Evolutionary conservation across 2,888 invertebrate genomes (phyloP).

Genomic region (Caenorhabditis sp.): DNA sequence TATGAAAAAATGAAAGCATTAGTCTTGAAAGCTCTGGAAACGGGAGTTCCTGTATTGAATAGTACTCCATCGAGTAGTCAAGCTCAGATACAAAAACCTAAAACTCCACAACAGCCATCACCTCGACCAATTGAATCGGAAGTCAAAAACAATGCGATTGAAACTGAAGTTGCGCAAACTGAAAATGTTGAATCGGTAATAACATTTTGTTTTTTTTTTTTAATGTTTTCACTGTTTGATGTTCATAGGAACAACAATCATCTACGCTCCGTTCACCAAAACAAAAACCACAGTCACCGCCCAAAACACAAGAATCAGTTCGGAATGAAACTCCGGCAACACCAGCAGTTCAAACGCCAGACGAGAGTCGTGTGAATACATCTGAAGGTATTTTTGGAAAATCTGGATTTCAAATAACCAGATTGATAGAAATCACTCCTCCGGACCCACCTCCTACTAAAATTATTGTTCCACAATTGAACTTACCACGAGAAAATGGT

Average conservation of each 20-base stretch:
- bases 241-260: constrained; percentile 32
- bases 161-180: constrained; percentile 19
- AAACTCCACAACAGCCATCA: constrained; percentile 2
- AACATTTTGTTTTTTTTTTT: background rate
- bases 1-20: constrained; percentile 66
- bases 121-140: constrained; percentile 26
- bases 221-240: too few relatives aligned
- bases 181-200: constrained; percentile 13
- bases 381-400: background rate
- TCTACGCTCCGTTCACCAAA: constrained; percentile 33
- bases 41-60: constrained; percentile 40
- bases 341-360: constrained; percentile 36
- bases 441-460: constrained; percentile 1
- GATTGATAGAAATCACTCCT: background rate
- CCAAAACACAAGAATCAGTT: constrained; percentile 14
- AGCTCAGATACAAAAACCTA: background rate
- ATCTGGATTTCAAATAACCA: background rate
- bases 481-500: constrained; percentile 32
- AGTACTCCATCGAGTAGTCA: background rate
- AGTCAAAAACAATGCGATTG: constrained; percentile 12
- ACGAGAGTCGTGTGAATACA: constrained; percentile 19
- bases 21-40: constrained; percentile 60
- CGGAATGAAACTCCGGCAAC: constrained; percentile 9
- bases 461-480: constrained; percentile 30
- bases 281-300: constrained; percentile 32